A percentile compares a stretch with the other conserved stretches of the same genome.
These are phyloP conservation scores for Abrostola triplasia DNA, from an alignment of 2,888 invertebrate genomes.

Conservation along the genomic window DNA sequence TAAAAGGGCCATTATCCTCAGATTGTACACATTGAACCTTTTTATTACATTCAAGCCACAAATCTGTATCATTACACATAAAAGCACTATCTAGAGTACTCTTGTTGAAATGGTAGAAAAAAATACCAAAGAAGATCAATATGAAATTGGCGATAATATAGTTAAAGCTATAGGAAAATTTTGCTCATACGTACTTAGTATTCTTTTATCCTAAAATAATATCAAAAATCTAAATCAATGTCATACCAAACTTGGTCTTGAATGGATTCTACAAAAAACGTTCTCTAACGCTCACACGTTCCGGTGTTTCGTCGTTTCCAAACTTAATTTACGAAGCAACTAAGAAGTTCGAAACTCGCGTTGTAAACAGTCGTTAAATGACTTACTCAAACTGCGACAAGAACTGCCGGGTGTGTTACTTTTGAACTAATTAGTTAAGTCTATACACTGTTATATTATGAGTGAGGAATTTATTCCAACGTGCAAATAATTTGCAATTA, in stretches of 20 bases:
- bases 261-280: constrained; percentile 18
- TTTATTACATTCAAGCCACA: constrained; percentile 8
- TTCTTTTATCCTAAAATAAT: no score
- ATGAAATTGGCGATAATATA: no score
- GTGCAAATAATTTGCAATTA: background rate
- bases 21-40: constrained; percentile 23
- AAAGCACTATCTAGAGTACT: constrained; percentile 19
- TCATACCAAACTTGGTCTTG: background rate
- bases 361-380: constrained; percentile 55
- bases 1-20: constrained; percentile 29
- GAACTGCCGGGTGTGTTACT: constrained; percentile 38
- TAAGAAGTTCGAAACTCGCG: constrained; percentile 47
- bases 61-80: constrained; percentile 18
- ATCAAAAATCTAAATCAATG: background rate
- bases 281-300: constrained; percentile 42
- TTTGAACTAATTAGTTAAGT: constrained; percentile 49
- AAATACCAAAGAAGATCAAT: no score
- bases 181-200: no score
- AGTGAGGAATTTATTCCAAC: constrained; percentile 8
- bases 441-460: constrained; percentile 20
- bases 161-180: no score
- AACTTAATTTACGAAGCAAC: constrained; percentile 49
- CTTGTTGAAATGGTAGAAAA: background rate
- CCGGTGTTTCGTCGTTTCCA: constrained; percentile 38
- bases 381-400: constrained; percentile 46